Evolutionary conservation across 1,140 invertebrate species (phyloP), one percentile per base, ranked within the genome.

Genomic region (Drosophila virilis): DNA sequence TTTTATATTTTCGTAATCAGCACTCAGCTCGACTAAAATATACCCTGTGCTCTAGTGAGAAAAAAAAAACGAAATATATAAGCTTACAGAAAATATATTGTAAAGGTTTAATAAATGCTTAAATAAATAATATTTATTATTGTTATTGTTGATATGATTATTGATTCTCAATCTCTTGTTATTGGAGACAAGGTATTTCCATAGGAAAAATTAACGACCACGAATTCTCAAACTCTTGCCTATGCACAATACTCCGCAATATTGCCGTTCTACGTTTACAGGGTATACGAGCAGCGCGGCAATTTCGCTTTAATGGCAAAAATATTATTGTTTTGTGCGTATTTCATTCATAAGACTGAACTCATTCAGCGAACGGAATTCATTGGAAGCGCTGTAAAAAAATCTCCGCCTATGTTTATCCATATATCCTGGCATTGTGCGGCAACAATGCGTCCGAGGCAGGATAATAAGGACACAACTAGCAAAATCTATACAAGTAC

Each of bases 391-490:
- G 42, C 43, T 88, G 67, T 66, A 75, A 55, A 74, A 65, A 64
- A 76, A 65, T 43, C 57, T 67, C 57, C 46, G 68, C 50, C 57
- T 59, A 38, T 32, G 35, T 68, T 15, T 48, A 8, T 45, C 13
- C 9, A 5, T 40, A 58, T 28, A 42, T 58, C 12, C 22, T 57
- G 7, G 28, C 65, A 73, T 65, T 84, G 74, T 61, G 71, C 64
- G 40, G 51, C 45, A 66, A 78, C 76, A 80, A 77, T 78, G 52
- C 58, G 62, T 54, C 54, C 48, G 75, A 62, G 54, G 72, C 46
- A 75, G 64, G 64, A 86, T 85, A 89, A 89, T 84, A 89, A 89
- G 84, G 85, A 90, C 84, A 88, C 84, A 88, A 88, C 83, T 88
- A 86, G 83, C 83, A 86, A 86, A 86, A 88, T 86, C 83, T 86